Base-by-base conservation (phyloP, 2,113 vertebrate genomes). In the Microcebus ravelobensis region DNA sequence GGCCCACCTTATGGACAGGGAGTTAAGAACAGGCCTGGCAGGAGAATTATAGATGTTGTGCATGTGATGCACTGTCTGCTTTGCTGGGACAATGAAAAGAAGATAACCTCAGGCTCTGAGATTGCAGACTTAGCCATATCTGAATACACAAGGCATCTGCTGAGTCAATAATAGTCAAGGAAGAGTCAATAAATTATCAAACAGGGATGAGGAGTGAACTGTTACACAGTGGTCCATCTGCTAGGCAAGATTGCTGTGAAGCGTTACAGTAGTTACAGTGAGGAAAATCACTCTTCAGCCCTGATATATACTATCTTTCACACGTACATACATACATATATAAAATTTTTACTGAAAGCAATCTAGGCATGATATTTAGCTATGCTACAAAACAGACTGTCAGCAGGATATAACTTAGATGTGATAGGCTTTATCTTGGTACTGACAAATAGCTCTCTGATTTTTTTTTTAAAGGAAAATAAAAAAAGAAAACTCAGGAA, bases 201-300 rank as follows among this genome's bases (percentile, higher is more conserved):
- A 61, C 34, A 42, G 79, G 70, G 65, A 83, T 50, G 25, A 68
- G 55, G 27, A 63, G 76, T 36, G 65, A 25, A 34, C 74, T 31
- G 15, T 36, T n/a, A 67, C 63, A 61, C 34, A 17, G 52, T 1
- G 10, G 83, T 29, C 97, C 97, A 90, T 96, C 93, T 97, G 95
- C 79, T n/a, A 17, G 36, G 90, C 76, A 70, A 57, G 93, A 86
- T 1, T 55, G 29, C 82, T 42, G 11, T 29, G 48, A 42, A 45
- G 36, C 0, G 1, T 52, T 45, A 91, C 23, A 50, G 83, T 52
- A 57, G n/a, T 77, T 80, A 70, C 42, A 63, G 63, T 52, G 89
- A 87, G 45, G 94, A 94, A 73, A 84, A 68, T 63, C 2, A 9
- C 59, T 82, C n/a, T 73, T 65, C 11, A 8, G n/a, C n/a, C 55